Evolutionary conservation across 1,140 invertebrate species (phyloP), one percentile per base, ranked within the genome.

Genomic region (Teleogryllus occipitalis): DNA sequence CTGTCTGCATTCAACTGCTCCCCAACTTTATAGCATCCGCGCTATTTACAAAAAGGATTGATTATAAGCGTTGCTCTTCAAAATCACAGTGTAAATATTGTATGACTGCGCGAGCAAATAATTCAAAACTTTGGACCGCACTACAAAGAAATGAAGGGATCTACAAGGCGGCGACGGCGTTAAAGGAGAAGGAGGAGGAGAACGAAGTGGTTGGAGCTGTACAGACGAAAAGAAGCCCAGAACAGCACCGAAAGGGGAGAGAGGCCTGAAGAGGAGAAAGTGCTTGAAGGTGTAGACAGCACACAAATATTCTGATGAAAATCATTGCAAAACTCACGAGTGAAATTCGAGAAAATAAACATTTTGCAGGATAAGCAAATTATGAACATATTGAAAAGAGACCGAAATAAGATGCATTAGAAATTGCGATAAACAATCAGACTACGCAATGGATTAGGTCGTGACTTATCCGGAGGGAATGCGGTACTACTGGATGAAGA

Each of bases 21-120:
- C 54, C 54, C 54, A 65, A 65, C 54, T 65, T 65, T 65, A 65
- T 65, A 65, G 54, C 54, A 18, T 65, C 54, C 54, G 54, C 54
- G 54, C 54, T 80, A 77, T 80, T 80, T 80, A 80, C 72, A 80
- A 77, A 80, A 78, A 39, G 80, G 80, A 80, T 80, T 80, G 80
- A 80, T 80, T 80, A 80, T 77, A 76, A 22, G 54, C 65, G 80
- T 54, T 65, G 65, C 76, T 75, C 76, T 77, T 78, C 76, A 54
- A 80, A 80, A 80, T 80, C 76, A 80, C 54, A 73, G 76, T 47
- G 76, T 80, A 80, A 80, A 80, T 80, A 77, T 80, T 80, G 72
- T 76, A 80, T 77, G 54, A 72, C 76, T 80, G 76, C 48, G 48
- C 65, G 73, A 77, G 73, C 80, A 80, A 80, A 80, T 80, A 80